A percentile compares a stretch with the other conserved stretches of the same genome.
These are phyloP conservation scores for Beroe forskalii DNA, from an alignment of 37 sponge, comb jelly and placozoan species.

Conservation along the genomic window DNA sequence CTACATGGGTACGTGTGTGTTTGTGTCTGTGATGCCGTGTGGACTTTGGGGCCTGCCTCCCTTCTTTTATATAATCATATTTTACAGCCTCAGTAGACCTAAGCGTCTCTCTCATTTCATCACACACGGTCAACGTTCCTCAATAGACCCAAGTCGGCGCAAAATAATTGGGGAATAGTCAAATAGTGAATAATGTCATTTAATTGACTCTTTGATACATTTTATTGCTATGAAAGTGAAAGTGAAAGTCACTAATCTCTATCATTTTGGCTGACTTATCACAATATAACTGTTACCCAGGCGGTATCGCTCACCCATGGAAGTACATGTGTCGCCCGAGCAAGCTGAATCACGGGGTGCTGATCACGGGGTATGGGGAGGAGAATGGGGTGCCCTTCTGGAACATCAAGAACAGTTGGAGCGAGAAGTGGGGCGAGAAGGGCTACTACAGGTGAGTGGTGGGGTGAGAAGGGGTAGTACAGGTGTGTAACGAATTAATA, in stretches of 20 bases:
- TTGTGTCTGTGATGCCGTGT: no score
- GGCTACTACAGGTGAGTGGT: conserved; percentile 63
- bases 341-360: conserved; percentile 36
- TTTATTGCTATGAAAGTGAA: neutral
- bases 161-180: neutral
- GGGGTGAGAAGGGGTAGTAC: conserved; percentile 57
- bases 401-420: conserved; percentile 70
- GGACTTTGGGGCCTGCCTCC: no score
- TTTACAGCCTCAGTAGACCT: neutral
- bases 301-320: conserved; percentile 23
- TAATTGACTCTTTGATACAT: neutral
- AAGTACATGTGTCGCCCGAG: conserved; percentile 22
- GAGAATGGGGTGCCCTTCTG: conserved; percentile 70
- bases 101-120: neutral
- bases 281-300: neutral
- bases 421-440: conserved; percentile 50
- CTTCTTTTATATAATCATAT: no score
- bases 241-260: no score
- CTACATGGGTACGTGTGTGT: conserved; percentile 43
- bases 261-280: no score
- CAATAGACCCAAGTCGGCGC: no score
- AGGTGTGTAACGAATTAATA: conserved; percentile 2
- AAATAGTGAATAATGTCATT: neutral
- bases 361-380: conserved; percentile 28
- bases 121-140: neutral